Conservation (phyloP, 2,888 invertebrate genomes). For the Prenolepis imparis region DNA sequence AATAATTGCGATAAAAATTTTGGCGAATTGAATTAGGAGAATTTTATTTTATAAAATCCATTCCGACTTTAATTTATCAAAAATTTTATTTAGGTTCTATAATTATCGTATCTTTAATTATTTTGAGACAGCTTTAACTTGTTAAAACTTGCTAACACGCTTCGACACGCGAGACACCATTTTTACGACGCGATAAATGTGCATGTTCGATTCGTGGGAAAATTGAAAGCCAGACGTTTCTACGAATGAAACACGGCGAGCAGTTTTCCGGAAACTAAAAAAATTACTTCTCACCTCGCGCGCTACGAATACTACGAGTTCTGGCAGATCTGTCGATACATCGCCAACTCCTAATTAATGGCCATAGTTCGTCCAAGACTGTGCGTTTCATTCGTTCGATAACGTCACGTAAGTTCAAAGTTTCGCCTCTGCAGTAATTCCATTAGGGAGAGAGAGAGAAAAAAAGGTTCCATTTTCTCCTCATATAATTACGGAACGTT, state of each 20-base stretch:
- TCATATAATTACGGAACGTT: slow-evolving; percentile 49
- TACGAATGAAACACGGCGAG: slow-evolving; percentile 36
- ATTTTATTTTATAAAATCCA: neutral
- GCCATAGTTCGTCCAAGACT: slow-evolving; percentile 43
- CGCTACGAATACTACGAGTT: slow-evolving; percentile 16
- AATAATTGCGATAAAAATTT: neutral
- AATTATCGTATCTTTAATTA: neutral
- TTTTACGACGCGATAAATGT: neutral
- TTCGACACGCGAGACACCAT: neutral
- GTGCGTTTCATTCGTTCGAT: slow-evolving; percentile 51
- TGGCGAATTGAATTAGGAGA: neutral
- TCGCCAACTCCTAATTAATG: slow-evolving; percentile 47
- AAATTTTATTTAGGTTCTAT: neutral
- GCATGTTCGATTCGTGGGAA: slow-evolving; percentile 27
- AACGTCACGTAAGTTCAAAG: slow-evolving; percentile 50
- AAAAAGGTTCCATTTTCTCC: slow-evolving; percentile 31
- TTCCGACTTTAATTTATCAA: neutral
- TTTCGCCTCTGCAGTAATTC: slow-evolving; percentile 50
- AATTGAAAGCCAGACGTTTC: slow-evolving; percentile 17
- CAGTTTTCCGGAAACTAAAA: slow-evolving; percentile 45
- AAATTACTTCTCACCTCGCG: slow-evolving; percentile 47
- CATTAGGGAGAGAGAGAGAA: slow-evolving; percentile 20
- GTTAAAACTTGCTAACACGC: neutral
- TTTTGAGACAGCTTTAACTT: neutral
- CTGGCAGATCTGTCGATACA: slow-evolving; percentile 56